Base-by-base conservation (phyloP, 1,140 invertebrate species). In the Gonatopus flavifemur region DNA sequence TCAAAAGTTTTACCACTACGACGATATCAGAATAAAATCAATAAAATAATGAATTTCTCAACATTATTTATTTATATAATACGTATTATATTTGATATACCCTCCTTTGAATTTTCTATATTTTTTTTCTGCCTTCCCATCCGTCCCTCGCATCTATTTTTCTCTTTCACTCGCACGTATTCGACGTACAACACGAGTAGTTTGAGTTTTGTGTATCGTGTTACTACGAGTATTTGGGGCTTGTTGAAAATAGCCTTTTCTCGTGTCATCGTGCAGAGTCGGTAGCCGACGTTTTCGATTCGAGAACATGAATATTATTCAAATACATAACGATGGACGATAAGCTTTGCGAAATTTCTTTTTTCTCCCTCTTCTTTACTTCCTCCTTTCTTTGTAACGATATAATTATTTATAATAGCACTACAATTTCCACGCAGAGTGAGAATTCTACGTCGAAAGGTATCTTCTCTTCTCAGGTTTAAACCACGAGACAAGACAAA, bases 171-270 rank as follows among this genome's bases (percentile, higher is more conserved):
- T 18, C 36, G 7, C 19, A n/a, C 9, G 19, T 41, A 37, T 38
- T 37, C 9, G 15, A 19, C 3, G 10, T 25, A 5, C 24, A 2
- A 1, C 12, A 24, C 3, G 16, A 13, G 9, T 13, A 9, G n/a
- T n/a, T 9, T 13, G 22, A 28, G 9, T 44, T 49, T 46, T 48
- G 42, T 55, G 55, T 55, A 63, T 66, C 64, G 51, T 50, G 52
- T 60, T 63, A n/a, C n/a, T n/a, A 59, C 59, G 46, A 47, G 52
- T n/a, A n/a, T 59, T 59, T 42, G 50, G n/a, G n/a, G n/a, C n/a
- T 49, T 37, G 60, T 52, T 65, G 62, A 65, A 65, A 65, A 65
- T 63, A 64, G 60, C 62, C 57, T 50, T 60, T 50, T 53, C 46
- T 47, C 39, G 42, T 38, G 50, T 62, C 53, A 12, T 6, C 8